Evolutionary conservation across 2,888 invertebrate genomes (phyloP).

Genomic region (Timema podura): DNA sequence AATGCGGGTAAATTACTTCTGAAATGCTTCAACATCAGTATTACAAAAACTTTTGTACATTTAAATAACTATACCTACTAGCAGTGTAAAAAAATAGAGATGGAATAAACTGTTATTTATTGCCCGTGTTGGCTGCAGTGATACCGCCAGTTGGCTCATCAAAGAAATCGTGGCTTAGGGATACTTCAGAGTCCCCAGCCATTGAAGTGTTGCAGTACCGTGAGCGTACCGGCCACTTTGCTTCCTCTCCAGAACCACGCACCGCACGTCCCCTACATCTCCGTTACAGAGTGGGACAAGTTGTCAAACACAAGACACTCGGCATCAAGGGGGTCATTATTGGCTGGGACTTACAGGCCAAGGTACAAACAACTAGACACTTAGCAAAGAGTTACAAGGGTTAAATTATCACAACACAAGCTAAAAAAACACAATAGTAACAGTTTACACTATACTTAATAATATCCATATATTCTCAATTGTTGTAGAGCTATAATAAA

Average conservation of each 20-base stretch:
- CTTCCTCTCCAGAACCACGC: conserved; percentile 44
- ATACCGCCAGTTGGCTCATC: background rate
- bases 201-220: conserved; percentile 44
- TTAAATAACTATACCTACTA: background rate
- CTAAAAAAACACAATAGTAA: too few relatives aligned
- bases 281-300: conserved; percentile 50
- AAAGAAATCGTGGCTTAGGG: background rate
- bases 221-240: conserved; percentile 43
- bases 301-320: conserved; percentile 46
- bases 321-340: conserved; percentile 51
- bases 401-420: too few relatives aligned
- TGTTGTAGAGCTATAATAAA: too few relatives aligned
- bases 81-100: too few relatives aligned
- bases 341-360: conserved; percentile 50
- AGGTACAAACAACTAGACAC: too few relatives aligned
- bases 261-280: conserved; percentile 43
- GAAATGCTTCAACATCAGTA: too few relatives aligned
- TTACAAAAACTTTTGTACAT: background rate
- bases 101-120: too few relatives aligned
- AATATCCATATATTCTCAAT: too few relatives aligned
- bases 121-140: too few relatives aligned
- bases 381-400: too few relatives aligned
- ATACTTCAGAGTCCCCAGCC: conserved; percentile 43
- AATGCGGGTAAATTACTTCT: too few relatives aligned
- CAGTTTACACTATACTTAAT: too few relatives aligned